Base-by-base conservation (phyloP, 2,113 vertebrate species). In the Glaucomys volans region DNA sequence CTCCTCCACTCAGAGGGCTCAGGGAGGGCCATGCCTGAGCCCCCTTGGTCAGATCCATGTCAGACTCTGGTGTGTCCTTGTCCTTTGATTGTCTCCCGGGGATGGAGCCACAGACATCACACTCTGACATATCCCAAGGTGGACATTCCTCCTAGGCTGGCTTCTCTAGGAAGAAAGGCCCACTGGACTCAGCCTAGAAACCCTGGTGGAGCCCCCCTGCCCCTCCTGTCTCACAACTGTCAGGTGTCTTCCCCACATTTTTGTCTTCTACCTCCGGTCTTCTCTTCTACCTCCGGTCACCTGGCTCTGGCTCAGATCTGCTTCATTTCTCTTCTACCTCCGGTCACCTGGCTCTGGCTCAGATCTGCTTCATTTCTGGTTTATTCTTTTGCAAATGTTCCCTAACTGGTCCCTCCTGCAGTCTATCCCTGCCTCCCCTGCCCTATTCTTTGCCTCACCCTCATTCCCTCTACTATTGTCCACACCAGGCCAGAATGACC, bases 201-300 rank as follows among this genome's bases (percentile, higher is more conserved):
- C 0, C 37, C 0, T 4, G 11, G 30, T 16, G 14, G 18, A 18
- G 64, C 54, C 32, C 22, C 4, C 2, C 8, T 44, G 3, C 4
- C 37, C 9, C 11, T 50, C 7, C 0, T 0, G 5, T 26, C 30
- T 0, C 1, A 2, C 17, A 3, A 1, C 13, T 12, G 0, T 66
- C 52, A 3, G 4, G 30, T 30, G 9, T 13, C 62, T 87, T 35
- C 26, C 66, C 0, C 2, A 18, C 8, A 5, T 5, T 52, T 17
- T 10, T 12, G 28, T n/a, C 54, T 90, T 50, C n/a, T n/a, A n/a
- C n/a, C n/a, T n/a, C n/a, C n/a, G n/a, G n/a, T n/a, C n/a, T n/a
- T n/a, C 18, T 83, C 12, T 18, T 40, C 1, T 0, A 11, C 32
- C 52, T 44, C 44, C 4, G 16, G 59, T 4, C 32, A 35, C 44